Evolutionary conservation across 2,888 invertebrate species (phyloP), one percentile per base, ranked within the genome.

Genomic region (Marasmarcha lunaedactyla): DNA sequence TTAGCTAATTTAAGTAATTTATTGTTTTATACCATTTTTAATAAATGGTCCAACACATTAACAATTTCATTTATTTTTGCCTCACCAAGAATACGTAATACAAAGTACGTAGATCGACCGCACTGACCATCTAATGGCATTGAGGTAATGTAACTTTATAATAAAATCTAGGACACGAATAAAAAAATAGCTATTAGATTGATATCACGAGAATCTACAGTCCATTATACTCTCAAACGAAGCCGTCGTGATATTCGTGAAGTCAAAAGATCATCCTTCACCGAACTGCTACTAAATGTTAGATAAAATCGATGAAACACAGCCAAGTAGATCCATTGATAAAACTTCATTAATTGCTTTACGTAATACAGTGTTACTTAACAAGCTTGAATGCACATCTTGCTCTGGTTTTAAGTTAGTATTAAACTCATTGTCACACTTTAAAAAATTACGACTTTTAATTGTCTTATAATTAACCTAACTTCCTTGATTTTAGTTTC

Each of bases 291-390:
- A 30, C 30, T 30, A 30, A 30, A 30, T 30, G 30, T 3, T 54
- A 56, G 57, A 54, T 58, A 55, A 55, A 54, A 51, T 46, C 48
- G 59, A 63, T 62, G 64, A 50, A 60, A 60, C 58, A 44, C 43
- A 10, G 48, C 49, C 54, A 55, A 59, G 47, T 50, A 47, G 60
- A 68, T 59, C 50, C 10, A 30, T 10, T 49, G 57, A 60, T 63
- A 63, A 56, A 47, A 47, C 45, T 46, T 48, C 46, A 50, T 42
- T 55, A 54, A 59, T 54, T 56, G 54, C 50, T 56, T 71, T 67
- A 57, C 56, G 57, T 54, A 70, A 71, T 51, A 39, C 38, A 39
- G 37, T 47, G 54, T 63, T 63, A 61, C 62, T 51, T 30, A 30
- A 30, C 30, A n/a, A 20, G 20, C 20, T 20, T 20, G 20, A 20